Base-by-base conservation (phyloP, 1,140 invertebrate species). In the Mya arenaria region DNA sequence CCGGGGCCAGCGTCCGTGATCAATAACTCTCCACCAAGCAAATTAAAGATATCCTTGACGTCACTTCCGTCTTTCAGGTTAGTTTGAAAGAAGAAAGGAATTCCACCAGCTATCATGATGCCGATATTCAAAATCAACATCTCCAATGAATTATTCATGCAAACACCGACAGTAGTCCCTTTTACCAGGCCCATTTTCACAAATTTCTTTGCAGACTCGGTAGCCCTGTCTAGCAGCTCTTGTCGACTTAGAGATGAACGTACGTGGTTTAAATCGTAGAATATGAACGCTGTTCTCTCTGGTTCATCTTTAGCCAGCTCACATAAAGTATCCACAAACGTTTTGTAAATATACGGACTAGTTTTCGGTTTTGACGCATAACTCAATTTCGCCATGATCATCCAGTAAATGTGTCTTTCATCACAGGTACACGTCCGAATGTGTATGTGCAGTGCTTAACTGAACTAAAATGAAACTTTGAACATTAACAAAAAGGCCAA, bases 121-220 rank as follows among this genome's bases (percentile, higher is more conserved):
- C 23, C 77, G 30, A 62, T 34, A 13, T 41, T 69, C 17, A 19
- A 4, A 23, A 80, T 41, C 25, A 71, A 41, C 65, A 71, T 80
- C 34, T 80, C 37, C n/a, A 80, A 25, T 8, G 77, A 80, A 36
- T 69, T 80, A 8, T 62, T 58, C 77, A 80, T 80, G 5, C 15
- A 23, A 1, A 80, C 30, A 4, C 25, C 66, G 10, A 80, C 66
- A 19, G 0, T 6, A 17, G 13, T 71, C 17, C 77, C 65, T 37
- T 80, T 80, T 34, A 58, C 19, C 6, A 80, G 17, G 13, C 77
- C 77, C 15, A 71, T n/a, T 10, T 60, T n/a, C n/a, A 52, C 28
- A 44, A 80, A 37, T 28, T 25, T 15, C n/a, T 71, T 44, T 0
- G 65, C 77, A 4, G 52, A 10, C 25, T 69, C 30, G 6, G 30